phyloP scores from a whole-genome alignment of 2,888 invertebrate species.

The Eupithecia subumbrata region DNA sequence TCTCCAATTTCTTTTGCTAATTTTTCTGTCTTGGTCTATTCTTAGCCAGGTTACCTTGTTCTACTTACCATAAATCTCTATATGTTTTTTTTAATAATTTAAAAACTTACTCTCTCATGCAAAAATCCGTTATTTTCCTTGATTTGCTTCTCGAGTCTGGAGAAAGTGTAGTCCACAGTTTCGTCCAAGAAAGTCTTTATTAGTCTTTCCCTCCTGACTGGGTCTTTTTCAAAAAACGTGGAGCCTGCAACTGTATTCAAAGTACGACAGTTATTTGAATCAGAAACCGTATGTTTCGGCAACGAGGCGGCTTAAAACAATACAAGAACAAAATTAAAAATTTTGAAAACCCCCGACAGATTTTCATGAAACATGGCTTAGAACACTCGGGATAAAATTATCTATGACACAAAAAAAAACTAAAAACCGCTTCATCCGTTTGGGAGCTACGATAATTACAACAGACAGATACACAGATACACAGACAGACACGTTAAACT shows the following conservation, averaged over 20 bases:
- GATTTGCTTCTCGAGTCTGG: conserved; percentile 67
- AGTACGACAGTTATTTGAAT: not conserved
- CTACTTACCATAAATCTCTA: not conserved
- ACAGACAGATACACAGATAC: too few relatives aligned
- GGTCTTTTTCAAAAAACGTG: conserved; percentile 55
- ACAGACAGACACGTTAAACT: too few relatives aligned
- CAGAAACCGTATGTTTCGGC: not conserved
- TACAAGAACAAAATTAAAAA: too few relatives aligned
- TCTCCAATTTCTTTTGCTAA: not conserved
- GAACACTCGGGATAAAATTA: too few relatives aligned
- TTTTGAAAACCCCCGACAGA: too few relatives aligned
- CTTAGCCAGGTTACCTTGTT: not conserved
- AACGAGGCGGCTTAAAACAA: too few relatives aligned
- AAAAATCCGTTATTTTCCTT: conserved; percentile 66
- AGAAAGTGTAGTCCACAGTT: conserved; percentile 61
- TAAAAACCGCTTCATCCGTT: too few relatives aligned
- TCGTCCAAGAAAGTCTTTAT: conserved; percentile 59
- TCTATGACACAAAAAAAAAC: too few relatives aligned
- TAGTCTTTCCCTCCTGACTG: conserved; percentile 53
- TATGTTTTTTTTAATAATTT: not conserved
- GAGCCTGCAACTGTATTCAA: conserved; percentile 50
- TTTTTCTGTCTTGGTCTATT: not conserved
- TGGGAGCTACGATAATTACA: too few relatives aligned
- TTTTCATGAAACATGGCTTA: too few relatives aligned
- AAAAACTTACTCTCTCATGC: conserved; percentile 52